Percentiles rank a stretch among this genome's conserved stretches.
Conservation (phyloP, 1,140 invertebrate genomes). For the Himalopsyche phryganea region DNA sequence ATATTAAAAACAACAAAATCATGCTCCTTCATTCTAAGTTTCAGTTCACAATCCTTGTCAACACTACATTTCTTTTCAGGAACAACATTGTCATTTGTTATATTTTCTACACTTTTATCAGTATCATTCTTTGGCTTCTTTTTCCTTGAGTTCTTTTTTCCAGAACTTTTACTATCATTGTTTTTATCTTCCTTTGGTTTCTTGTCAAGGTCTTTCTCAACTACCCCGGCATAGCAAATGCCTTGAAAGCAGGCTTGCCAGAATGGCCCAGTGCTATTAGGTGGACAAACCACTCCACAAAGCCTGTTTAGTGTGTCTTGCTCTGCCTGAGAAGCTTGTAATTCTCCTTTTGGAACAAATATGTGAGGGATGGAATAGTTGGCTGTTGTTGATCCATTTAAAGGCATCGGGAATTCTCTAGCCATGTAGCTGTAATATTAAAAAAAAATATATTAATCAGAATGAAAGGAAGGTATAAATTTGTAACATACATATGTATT, state of each 20-base stretch:
- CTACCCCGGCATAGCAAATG: constrained; percentile 37
- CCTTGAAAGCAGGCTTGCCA: constrained; percentile 42
- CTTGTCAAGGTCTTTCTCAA: too few relatives aligned
- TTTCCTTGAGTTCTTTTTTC: too few relatives aligned
- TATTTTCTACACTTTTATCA: background rate
- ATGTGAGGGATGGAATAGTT: constrained; percentile 38
- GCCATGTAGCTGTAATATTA: constrained; percentile 36
- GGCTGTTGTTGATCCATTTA: constrained; percentile 3
- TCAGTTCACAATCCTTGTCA: constrained; percentile 38
- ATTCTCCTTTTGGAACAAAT: constrained; percentile 36
- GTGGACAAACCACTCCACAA: constrained; percentile 21
- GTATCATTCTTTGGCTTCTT: too few relatives aligned
- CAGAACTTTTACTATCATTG: too few relatives aligned
- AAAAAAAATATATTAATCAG: too few relatives aligned
- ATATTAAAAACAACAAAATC: constrained; percentile 42
- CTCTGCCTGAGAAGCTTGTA: constrained; percentile 39
- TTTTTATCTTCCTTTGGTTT: too few relatives aligned
- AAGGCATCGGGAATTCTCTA: constrained; percentile 37
- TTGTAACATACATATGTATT: too few relatives aligned
- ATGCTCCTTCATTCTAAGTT: constrained; percentile 42
- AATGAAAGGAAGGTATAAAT: too few relatives aligned
- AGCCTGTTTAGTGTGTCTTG: constrained; percentile 36
- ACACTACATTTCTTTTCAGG: too few relatives aligned
- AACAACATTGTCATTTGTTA: too few relatives aligned
- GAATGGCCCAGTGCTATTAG: constrained; percentile 22